Conservation (phyloP, 2,888 invertebrate species). For the Ophonus ardosiacus region DNA sequence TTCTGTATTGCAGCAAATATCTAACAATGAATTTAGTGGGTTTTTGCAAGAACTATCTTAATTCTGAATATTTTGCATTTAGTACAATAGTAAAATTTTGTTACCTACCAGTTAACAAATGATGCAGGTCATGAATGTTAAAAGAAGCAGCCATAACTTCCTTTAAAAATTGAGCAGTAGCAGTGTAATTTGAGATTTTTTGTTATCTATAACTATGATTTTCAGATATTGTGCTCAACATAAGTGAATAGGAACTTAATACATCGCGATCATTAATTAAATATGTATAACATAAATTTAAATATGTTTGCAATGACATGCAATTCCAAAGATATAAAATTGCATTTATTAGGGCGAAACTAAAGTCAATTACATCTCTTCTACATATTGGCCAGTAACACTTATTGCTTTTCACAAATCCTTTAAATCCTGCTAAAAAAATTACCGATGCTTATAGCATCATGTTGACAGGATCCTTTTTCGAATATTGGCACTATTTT, state of each 20-base stretch:
- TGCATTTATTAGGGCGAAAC: slow-evolving; percentile 7
- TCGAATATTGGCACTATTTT: slow-evolving; percentile 3
- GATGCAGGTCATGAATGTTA: neutral
- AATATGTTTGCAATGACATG: slow-evolving; percentile 2
- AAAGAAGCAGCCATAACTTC: neutral
- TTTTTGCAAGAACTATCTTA: neutral
- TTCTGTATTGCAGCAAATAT: neutral
- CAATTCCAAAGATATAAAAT: slow-evolving; percentile 4
- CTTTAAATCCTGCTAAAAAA: neutral
- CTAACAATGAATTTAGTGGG: neutral
- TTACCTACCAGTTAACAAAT: neutral
- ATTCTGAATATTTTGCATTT: neutral
- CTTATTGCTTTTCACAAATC: neutral
- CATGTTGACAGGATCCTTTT: neutral
- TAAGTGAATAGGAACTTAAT: neutral
- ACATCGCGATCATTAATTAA: neutral
- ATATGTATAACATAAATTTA: neutral
- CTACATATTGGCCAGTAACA: slow-evolving; percentile 5
- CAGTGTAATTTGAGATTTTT: neutral
- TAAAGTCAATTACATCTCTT: neutral
- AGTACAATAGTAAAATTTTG: neutral
- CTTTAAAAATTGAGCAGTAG: neutral
- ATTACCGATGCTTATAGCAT: neutral
- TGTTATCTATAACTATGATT: neutral
- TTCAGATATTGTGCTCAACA: slow-evolving; percentile 5